Evolutionary conservation across 2,113 vertebrate genomes (phyloP), one percentile per base, ranked within the genome.

Genomic region (Penelope pileata): DNA sequence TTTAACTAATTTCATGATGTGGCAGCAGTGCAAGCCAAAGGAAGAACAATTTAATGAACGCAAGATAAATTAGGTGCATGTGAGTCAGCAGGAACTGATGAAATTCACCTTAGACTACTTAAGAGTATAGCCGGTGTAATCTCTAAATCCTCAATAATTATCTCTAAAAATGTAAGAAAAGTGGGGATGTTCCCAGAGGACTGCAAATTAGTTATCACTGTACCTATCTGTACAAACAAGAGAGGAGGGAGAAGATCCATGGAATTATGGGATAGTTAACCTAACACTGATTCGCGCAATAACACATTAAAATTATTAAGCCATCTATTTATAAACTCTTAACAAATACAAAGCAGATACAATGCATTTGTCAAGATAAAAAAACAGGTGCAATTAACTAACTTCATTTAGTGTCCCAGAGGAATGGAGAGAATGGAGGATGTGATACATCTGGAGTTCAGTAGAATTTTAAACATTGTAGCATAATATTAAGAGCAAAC

Each of bases 1-100:
- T 51, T 69, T 85, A 88, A n/a, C 70, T 82, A 18, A 38, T 76
- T 76, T 88, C 91, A 85, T 53, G 69, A 93, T n/a, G 48, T 73
- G n/a, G 26, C 34, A 76, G 6, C 6, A 80, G 8, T 69, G 63
- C n/a, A 83, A 90, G 22, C 10, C 70, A 88, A 45, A 87, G 29
- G 48, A 82, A 94, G 21, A 84, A 68, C 4, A 91, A 66, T 70
- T 64, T 86, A 94, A 87, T 56, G 58, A 89, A 60, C 0, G 1
- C 18, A 75, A 85, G 30, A 82, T 40, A 91, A 88, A 90, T 60
- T 64, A 73, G n/a, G 16, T 22, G 10, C 40, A 56, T 76, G 34
- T 76, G 48, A 95, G 30, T 85, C 48, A 94, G 47, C 51, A 72
- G 34, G 21, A 89, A 51, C 8, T 60, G 51, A 75, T 32, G 6